A percentile compares a stretch with the other conserved stretches of the same genome.
Evolutionary conservation across 2,113 vertebrate species (phyloP).

Genomic region (Takifugu bimaculatus): DNA sequence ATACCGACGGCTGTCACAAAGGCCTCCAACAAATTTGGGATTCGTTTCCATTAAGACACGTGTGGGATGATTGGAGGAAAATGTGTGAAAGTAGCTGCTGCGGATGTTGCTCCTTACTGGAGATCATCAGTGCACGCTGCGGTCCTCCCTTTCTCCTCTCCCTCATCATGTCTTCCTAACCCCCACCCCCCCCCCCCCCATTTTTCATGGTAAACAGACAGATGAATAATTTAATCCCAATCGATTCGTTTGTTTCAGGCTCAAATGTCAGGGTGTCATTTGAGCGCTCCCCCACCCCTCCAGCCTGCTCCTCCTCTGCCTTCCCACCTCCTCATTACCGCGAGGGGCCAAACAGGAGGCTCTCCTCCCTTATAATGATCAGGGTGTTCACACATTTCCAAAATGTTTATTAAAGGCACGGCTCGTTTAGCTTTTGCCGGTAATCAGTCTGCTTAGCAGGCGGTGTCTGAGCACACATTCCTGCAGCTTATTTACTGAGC

Average conservation of each 20-base stretch:
- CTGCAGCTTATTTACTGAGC: constrained; percentile 1
- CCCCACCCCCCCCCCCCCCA: constrained; percentile 3
- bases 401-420: constrained; percentile 29
- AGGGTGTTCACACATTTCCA: constrained; percentile 15
- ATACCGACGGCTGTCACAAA: no score
- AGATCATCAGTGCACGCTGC: constrained; percentile 3
- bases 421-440: constrained; percentile 35
- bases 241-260: constrained; percentile 65
- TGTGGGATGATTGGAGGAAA: constrained; percentile 1
- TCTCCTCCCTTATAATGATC: constrained; percentile 34
- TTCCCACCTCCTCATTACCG: constrained; percentile 38
- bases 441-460: constrained; percentile 20
- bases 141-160: not conserved
- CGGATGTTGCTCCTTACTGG: not conserved
- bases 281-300: constrained; percentile 35
- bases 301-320: not conserved
- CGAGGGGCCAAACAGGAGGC: constrained; percentile 21
- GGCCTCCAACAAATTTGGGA: not conserved
- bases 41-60: no score
- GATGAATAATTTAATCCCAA: constrained; percentile 68
- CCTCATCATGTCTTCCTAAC: not conserved
- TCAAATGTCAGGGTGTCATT: constrained; percentile 72
- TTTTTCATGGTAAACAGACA: constrained; percentile 58
- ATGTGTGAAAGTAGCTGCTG: not conserved
- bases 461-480: constrained; percentile 21